phyloP scores from a whole-genome alignment of 2,888 invertebrate genomes.

The Hipparchia sbordonii region DNA sequence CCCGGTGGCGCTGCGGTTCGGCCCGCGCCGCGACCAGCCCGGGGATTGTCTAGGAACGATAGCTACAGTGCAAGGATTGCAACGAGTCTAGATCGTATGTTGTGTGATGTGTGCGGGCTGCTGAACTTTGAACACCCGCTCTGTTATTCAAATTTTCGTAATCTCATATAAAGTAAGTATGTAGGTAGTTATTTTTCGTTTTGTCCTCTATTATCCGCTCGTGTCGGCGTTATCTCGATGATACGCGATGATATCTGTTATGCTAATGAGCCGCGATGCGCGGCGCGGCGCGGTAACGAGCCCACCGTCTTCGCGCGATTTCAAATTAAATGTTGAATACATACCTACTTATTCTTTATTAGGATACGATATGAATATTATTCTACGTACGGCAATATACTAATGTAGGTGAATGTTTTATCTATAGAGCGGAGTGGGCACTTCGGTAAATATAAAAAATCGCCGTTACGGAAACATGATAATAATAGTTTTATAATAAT shows the following conservation, averaged over 20 bases:
- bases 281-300: not conserved
- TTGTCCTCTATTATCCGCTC: conserved; percentile 13
- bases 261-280: conserved; percentile 18
- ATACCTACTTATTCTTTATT: not conserved
- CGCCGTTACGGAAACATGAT: not conserved
- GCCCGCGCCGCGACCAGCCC: not conserved
- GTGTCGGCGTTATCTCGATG: conserved; percentile 18
- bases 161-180: not conserved
- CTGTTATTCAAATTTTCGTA: not conserved
- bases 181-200: conserved; percentile 16
- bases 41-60: too few species aligned
- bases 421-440: not conserved
- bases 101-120: too few species aligned
- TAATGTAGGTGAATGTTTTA: not conserved
- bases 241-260: conserved; percentile 25
- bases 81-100: too few species aligned
- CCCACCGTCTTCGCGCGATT: not conserved
- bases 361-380: conserved; percentile 1
- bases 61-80: too few species aligned
- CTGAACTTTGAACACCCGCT: too few species aligned
- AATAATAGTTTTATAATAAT: not conserved
- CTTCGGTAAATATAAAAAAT: not conserved
- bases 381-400: not conserved
- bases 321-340: conserved; percentile 1
- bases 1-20: not conserved